Evolutionary conservation across 2,888 invertebrate genomes (phyloP).

Genomic region (Aleiodes testaceus): DNA sequence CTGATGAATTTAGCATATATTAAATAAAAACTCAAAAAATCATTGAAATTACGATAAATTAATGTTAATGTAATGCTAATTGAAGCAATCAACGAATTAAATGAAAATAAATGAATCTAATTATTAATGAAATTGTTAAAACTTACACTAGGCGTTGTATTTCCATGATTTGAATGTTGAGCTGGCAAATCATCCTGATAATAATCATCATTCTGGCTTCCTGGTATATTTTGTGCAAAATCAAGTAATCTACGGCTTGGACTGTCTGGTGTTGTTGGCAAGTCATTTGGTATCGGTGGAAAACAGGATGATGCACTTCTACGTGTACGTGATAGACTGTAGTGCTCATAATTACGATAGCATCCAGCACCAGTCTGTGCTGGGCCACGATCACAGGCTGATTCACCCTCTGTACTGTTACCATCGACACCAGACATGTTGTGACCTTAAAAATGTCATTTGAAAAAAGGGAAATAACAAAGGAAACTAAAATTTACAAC

Average conservation of each 20-base stretch:
- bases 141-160: conserved; percentile 71
- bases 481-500: not conserved
- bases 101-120: conserved; percentile 1
- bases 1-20: conserved; percentile 16
- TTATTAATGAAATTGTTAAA: not conserved
- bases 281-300: conserved; percentile 68
- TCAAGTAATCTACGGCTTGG: conserved; percentile 70
- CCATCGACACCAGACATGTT: conserved; percentile 92
- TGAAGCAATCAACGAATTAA: not conserved
- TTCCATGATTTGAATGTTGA: conserved; percentile 67
- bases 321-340: conserved; percentile 73
- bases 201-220: conserved; percentile 68
- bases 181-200: conserved; percentile 68
- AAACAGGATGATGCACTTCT: conserved; percentile 75
- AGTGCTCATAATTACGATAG: conserved; percentile 86
- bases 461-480: conserved; percentile 13
- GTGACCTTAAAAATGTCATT: conserved; percentile 80
- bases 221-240: conserved; percentile 70
- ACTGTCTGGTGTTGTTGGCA: conserved; percentile 70
- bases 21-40: conserved; percentile 32
- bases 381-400: conserved; percentile 77
- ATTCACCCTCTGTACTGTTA: conserved; percentile 85
- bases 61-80: not conserved
- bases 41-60: conserved; percentile 27
- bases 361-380: conserved; percentile 84